Conservation (phyloP, 2,888 invertebrate genomes). For the Diarsia dahlii region DNA sequence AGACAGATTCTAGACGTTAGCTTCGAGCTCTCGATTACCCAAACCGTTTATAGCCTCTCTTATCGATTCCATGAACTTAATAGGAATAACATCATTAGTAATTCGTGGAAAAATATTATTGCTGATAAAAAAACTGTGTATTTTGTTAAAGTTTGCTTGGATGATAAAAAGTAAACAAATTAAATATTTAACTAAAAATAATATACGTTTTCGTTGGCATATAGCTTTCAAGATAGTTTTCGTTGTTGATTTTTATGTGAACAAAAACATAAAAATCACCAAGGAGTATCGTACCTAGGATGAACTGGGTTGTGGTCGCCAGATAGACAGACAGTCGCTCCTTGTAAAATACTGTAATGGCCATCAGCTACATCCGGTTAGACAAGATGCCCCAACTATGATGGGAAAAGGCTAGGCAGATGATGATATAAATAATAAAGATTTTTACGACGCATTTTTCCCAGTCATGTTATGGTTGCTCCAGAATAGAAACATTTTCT, state of each 20-base stretch:
- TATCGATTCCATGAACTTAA: slow-evolving; percentile 32
- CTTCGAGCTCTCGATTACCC: slow-evolving; percentile 40
- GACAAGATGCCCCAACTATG: too few relatives aligned
- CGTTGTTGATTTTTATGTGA: too few relatives aligned
- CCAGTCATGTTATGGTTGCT: neutral
- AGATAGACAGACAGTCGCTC: too few relatives aligned
- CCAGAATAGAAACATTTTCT: neutral
- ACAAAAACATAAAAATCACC: too few relatives aligned
- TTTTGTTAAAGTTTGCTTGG: neutral
- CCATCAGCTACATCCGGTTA: too few relatives aligned
- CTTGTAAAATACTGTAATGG: too few relatives aligned
- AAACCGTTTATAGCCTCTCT: slow-evolving; percentile 25
- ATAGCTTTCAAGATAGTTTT: neutral
- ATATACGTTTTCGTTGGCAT: neutral
- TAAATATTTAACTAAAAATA: neutral
- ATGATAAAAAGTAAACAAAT: neutral
- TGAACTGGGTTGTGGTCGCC: too few relatives aligned
- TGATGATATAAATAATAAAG: neutral
- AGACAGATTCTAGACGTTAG: slow-evolving; percentile 12
- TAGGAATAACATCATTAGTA: too few relatives aligned
- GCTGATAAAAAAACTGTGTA: neutral
- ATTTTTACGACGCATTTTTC: neutral
- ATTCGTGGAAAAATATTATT: neutral
- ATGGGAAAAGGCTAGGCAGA: too few relatives aligned
- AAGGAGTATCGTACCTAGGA: too few relatives aligned